A percentile compares a stretch with the other conserved stretches of the same genome.
phyloP scores from a whole-genome alignment of 1,140 invertebrate species.

The Acromyrmex heyeri region DNA sequence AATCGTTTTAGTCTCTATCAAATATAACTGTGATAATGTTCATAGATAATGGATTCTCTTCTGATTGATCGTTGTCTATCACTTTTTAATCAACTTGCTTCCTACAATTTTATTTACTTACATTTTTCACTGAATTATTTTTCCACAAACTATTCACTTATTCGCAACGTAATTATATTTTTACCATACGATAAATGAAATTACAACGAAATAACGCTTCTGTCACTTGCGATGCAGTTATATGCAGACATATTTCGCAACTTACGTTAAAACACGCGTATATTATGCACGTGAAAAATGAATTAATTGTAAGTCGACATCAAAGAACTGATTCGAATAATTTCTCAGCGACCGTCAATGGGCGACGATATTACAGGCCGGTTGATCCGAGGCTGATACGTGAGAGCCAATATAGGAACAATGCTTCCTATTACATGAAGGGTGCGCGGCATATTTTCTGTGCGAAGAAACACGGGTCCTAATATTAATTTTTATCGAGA shows the following conservation, averaged over 20 bases:
- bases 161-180: slow-evolving; percentile 4
- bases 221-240: not conserved
- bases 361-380: slow-evolving; percentile 25
- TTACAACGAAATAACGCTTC: not conserved
- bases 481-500: slow-evolving; percentile 86
- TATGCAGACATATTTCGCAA: not conserved
- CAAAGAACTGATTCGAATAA: slow-evolving; percentile 53
- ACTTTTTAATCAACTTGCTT: not conserved
- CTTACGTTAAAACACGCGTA: not conserved
- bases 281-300: slow-evolving; percentile 14
- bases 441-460: slow-evolving; percentile 82
- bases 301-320: slow-evolving; percentile 22
- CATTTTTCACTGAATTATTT: not conserved
- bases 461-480: slow-evolving; percentile 84
- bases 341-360: slow-evolving; percentile 28
- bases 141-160: not conserved
- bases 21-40: slow-evolving; percentile 5
- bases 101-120: not conserved
- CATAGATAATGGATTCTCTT: slow-evolving; percentile 13
- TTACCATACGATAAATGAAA: not conserved
- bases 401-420: slow-evolving; percentile 66
- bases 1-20: slow-evolving; percentile 2
- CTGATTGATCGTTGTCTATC: not conserved
- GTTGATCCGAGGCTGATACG: slow-evolving; percentile 48
- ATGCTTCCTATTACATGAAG: slow-evolving; percentile 48